A percentile compares a stretch with the other conserved stretches of the same genome.
phyloP scores from a whole-genome alignment of 53 echinoderm and acorn worm species.

The Hippasteria phrygiana region DNA sequence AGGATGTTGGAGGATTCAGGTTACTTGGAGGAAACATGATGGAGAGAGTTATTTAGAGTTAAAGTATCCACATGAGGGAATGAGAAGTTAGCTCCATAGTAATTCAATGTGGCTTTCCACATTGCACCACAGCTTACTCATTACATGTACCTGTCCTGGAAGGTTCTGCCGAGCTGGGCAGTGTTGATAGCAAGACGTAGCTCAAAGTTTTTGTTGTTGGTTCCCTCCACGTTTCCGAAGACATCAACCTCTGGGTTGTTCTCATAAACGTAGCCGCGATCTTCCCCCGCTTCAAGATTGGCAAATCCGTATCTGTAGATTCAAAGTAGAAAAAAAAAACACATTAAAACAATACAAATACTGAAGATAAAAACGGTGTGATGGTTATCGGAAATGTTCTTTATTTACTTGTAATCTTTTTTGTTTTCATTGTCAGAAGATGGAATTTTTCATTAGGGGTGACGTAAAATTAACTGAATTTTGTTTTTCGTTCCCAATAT shows the following conservation, averaged over 20 bases:
- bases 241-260: conserved; percentile 93
- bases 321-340: neutral
- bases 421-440: too few species aligned
- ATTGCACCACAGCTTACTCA: neutral
- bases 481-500: too few species aligned
- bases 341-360: neutral
- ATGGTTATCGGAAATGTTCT: too few species aligned
- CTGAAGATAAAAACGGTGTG: too few species aligned
- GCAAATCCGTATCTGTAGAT: conserved; percentile 76
- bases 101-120: neutral
- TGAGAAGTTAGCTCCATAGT: too few species aligned
- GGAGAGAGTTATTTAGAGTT: too few species aligned
- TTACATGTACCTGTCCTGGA: conserved; percentile 81
- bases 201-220: conserved; percentile 62
- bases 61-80: too few species aligned
- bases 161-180: conserved; percentile 88
- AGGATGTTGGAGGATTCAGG: too few species aligned
- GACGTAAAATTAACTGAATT: too few species aligned
- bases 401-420: too few species aligned
- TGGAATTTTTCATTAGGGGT: too few species aligned
- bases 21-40: too few species aligned
- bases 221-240: conserved; percentile 63
- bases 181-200: conserved; percentile 93
- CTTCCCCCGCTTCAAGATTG: conserved; percentile 76
- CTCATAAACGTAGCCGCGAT: conserved; percentile 92